These are phyloP conservation scores for Mythimna pallens DNA, from an alignment of 2,888 invertebrate species.

Conservation along the genomic window DNA sequence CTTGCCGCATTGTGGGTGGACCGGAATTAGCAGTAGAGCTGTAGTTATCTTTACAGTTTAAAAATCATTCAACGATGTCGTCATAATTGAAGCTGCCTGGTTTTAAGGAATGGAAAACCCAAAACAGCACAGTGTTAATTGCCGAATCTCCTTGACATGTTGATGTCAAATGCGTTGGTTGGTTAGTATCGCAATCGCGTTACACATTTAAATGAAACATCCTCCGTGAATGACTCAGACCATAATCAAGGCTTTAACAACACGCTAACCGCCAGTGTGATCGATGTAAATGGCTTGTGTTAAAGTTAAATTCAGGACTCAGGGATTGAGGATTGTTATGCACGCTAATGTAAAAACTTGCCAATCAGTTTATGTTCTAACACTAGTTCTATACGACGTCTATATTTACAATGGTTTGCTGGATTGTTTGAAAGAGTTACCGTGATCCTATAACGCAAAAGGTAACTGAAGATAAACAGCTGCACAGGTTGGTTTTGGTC, in stretches of 20 bases:
- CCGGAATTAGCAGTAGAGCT: constrained; percentile 20
- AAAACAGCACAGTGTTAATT: constrained; percentile 43
- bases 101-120: constrained; percentile 30
- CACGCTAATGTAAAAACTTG: not conserved
- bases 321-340: not conserved
- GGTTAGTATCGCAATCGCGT: constrained; percentile 23
- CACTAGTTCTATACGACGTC: constrained; percentile 5
- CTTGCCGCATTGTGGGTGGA: constrained; percentile 58
- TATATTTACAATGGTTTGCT: not conserved
- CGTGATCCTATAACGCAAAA: too few species aligned
- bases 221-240: constrained; percentile 40
- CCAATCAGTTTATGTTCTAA: not conserved
- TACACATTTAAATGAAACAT: constrained; percentile 46
- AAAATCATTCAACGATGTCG: constrained; percentile 19
- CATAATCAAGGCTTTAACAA: constrained; percentile 27
- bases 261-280: constrained; percentile 28
- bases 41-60: constrained; percentile 14
- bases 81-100: constrained; percentile 1
- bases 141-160: constrained; percentile 45
- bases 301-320: constrained; percentile 4
- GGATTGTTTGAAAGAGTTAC: too few species aligned
- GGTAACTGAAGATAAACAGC: not conserved
- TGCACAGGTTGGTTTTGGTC: too few species aligned
- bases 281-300: constrained; percentile 15
- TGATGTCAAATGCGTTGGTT: constrained; percentile 27